phyloP scores from a whole-genome alignment of 2,888 invertebrate species.

The Eulithis testata region DNA sequence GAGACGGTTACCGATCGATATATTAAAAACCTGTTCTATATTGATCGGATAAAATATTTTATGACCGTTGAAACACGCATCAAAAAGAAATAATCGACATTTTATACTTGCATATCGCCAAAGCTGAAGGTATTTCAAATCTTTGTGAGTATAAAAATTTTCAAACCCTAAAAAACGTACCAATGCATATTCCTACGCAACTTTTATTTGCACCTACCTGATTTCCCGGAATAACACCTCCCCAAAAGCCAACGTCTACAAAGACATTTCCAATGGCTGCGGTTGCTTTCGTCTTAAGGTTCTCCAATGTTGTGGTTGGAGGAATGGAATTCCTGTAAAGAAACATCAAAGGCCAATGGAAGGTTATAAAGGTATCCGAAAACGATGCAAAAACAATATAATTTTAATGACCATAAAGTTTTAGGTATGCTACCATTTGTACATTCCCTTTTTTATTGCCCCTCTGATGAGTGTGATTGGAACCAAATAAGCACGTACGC shows the following conservation, averaged over 20 bases:
- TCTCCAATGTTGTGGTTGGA: conserved; percentile 86
- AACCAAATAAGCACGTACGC: no score
- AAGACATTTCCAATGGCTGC: conserved; percentile 85
- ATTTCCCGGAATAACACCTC: conserved; percentile 90
- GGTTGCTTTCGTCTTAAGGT: conserved; percentile 85
- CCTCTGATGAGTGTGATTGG: no score
- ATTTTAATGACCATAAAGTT: neutral
- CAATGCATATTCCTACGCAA: no score
- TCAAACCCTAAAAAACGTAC: no score
- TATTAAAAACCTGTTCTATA: conserved; percentile 30
- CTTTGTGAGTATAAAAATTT: no score
- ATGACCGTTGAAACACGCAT: conserved; percentile 11
- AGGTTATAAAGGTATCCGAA: conserved; percentile 15
- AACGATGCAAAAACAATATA: conserved; percentile 7
- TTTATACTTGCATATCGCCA: no score
- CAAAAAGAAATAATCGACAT: no score
- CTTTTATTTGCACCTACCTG: conserved; percentile 61
- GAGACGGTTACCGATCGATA: conserved; percentile 33
- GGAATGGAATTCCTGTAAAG: conserved; percentile 88
- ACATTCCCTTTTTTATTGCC: no score
- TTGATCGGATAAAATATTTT: conserved; percentile 26
- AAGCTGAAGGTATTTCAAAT: no score
- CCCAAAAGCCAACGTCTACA: conserved; percentile 91
- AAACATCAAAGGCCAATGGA: conserved; percentile 12
- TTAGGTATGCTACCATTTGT: conserved; percentile 1